Percentiles rank a stretch among this genome's conserved stretches.
Conservation (phyloP, 2,113 vertebrate species). For the Phalacrocorax pelagicus region DNA sequence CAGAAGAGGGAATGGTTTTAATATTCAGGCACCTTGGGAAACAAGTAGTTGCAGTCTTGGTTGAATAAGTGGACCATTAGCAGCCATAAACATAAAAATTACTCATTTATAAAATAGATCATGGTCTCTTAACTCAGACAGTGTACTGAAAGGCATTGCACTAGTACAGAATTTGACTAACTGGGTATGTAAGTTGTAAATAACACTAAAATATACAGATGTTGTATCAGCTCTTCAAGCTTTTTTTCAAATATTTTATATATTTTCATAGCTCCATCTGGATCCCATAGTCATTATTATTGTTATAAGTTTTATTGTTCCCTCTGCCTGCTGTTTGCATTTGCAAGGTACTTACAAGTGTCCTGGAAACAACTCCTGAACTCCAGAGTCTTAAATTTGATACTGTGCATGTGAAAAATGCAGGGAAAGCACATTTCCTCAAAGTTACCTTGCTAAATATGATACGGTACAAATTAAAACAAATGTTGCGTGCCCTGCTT, state of each 20-base stretch:
- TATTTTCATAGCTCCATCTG: constrained; percentile 17
- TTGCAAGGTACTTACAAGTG: background rate
- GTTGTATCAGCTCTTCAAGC: background rate
- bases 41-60: background rate
- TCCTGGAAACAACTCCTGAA: constrained; percentile 11
- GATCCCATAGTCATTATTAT: background rate
- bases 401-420: background rate
- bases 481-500: background rate
- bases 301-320: background rate
- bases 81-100: background rate
- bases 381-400: constrained; percentile 2
- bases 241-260: background rate
- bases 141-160: background rate
- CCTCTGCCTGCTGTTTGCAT: constrained; percentile 18
- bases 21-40: background rate
- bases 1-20: background rate
- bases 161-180: background rate
- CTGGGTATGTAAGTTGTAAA: background rate
- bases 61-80: background rate
- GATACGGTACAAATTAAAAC: constrained; percentile 12
- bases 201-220: background rate
- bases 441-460: background rate
- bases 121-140: background rate
- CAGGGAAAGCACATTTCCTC: constrained; percentile 32
- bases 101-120: background rate